These are phyloP conservation scores for Otis tarda DNA, from an alignment of 2,113 vertebrate species.

Conservation along the genomic window DNA sequence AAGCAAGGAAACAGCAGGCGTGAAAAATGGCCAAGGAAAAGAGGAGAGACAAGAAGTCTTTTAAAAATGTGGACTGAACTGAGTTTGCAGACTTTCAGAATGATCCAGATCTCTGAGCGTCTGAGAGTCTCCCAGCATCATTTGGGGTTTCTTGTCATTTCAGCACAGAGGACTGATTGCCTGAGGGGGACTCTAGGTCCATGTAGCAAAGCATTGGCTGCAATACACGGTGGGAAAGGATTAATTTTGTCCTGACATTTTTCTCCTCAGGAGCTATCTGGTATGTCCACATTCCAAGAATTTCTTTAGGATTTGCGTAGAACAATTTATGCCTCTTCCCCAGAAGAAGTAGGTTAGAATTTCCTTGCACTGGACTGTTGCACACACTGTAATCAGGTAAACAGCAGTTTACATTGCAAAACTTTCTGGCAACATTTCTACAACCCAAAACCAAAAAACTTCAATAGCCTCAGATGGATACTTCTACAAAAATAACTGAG, in stretches of 20 bases:
- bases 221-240: not conserved
- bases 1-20: not conserved
- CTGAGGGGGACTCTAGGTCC: not conserved
- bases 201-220: not conserved
- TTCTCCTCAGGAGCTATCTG: not conserved
- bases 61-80: not conserved
- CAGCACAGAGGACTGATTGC: not conserved
- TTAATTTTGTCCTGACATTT: not conserved
- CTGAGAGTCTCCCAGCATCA: not conserved
- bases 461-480: not conserved
- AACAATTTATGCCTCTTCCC: not conserved
- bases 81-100: not conserved
- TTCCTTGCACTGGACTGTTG: not conserved
- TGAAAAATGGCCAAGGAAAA: not conserved
- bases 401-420: not conserved
- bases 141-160: not conserved
- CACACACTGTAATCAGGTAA: not conserved
- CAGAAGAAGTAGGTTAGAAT: not conserved
- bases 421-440: not conserved
- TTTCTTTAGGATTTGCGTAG: not conserved
- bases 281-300: not conserved
- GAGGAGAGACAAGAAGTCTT: not conserved
- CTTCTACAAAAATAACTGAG: not conserved
- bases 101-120: not conserved
- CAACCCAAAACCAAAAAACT: not conserved